Percentiles rank a stretch among this genome's conserved stretches.
phyloP scores from a whole-genome alignment of 2,888 invertebrate species.

The Epinotia bilunana region DNA sequence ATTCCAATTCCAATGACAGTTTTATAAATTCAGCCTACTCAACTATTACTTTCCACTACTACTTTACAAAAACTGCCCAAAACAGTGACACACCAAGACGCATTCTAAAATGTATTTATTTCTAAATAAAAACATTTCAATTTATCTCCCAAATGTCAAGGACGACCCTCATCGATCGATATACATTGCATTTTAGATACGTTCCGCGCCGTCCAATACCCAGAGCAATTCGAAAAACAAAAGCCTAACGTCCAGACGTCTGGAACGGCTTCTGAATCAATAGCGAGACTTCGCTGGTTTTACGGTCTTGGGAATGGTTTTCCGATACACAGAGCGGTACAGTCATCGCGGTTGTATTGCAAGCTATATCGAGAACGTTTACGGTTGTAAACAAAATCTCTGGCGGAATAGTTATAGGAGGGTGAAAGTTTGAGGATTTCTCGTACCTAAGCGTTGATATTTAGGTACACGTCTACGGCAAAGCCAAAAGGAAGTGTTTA shows the following conservation, averaged over 20 bases:
- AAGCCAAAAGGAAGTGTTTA: no score
- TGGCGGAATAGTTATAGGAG: neutral
- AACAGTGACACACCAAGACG: no score
- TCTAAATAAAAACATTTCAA: no score
- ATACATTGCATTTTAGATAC: neutral
- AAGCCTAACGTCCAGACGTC: conserved; percentile 30
- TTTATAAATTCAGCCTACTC: no score
- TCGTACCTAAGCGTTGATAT: no score
- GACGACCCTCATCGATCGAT: neutral
- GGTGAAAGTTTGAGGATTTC: neutral
- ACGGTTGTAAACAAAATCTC: conserved; percentile 19
- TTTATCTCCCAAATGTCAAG: neutral
- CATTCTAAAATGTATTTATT: no score
- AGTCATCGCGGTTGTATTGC: neutral
- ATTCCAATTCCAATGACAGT: no score
- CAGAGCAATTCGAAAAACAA: conserved; percentile 20
- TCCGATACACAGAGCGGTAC: conserved; percentile 23
- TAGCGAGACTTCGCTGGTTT: conserved; percentile 17
- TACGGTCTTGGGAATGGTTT: conserved; percentile 27
- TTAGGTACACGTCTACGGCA: no score
- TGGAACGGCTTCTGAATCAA: conserved; percentile 21
- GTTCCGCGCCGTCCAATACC: neutral
- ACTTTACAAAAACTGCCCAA: no score
- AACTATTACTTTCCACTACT: no score
- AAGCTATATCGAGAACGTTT: conserved; percentile 23